Evolutionary conservation across 2,888 invertebrate genomes (phyloP).

Genomic region (Tipula unca): DNA sequence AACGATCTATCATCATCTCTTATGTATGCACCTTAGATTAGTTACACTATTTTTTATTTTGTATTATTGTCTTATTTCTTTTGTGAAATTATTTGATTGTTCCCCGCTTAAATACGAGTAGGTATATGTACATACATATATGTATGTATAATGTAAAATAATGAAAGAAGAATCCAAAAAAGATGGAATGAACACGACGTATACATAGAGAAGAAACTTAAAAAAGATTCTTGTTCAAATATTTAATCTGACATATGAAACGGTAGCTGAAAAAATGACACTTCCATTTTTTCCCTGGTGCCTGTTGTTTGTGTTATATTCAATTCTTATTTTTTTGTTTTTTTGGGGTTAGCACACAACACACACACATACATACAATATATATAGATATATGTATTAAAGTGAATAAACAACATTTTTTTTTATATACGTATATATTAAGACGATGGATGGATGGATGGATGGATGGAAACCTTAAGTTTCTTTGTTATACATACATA

Average conservation of each 20-base stretch:
- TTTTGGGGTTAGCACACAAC: background rate
- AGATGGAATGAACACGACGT: background rate
- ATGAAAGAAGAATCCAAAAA: background rate
- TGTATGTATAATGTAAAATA: background rate
- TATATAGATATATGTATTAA: too few relatives aligned
- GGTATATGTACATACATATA: too few relatives aligned
- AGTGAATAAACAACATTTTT: background rate
- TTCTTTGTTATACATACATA: background rate
- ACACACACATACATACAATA: background rate
- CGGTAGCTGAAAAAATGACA: background rate
- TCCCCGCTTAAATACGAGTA: background rate
- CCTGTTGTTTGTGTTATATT: background rate
- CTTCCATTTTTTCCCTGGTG: background rate
- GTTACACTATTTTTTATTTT: background rate
- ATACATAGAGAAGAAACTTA: background rate
- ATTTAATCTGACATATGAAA: conserved; percentile 8
- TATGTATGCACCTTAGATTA: background rate
- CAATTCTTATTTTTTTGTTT: background rate
- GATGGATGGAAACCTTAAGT: conserved; percentile 8
- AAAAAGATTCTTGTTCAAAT: background rate
- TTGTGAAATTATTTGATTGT: background rate
- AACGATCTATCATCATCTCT: too few relatives aligned
- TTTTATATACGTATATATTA: background rate
- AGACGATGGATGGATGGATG: background rate
- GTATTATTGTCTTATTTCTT: background rate